Conservation (phyloP, 2,113 vertebrate genomes). For the Aspidoscelis tigris region DNA sequence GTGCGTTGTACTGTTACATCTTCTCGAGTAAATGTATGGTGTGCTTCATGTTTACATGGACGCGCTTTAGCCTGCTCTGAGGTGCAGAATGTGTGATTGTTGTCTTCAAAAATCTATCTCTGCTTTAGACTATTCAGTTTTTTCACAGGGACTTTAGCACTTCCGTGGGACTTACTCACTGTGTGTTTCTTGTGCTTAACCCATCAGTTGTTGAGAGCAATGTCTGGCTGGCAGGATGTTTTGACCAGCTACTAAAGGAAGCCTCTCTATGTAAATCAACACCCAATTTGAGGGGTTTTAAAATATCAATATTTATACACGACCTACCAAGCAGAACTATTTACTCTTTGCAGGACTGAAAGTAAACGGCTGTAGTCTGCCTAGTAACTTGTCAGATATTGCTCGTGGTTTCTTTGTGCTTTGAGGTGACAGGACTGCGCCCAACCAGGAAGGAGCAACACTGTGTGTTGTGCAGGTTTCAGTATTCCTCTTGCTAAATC, state of each 20-base stretch:
- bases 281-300: too few relatives aligned
- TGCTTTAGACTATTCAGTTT: not conserved
- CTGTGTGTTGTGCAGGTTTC: too few relatives aligned
- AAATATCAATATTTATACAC: too few relatives aligned
- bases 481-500: too few relatives aligned
- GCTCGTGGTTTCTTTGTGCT: not conserved
- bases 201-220: not conserved
- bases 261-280: too few relatives aligned
- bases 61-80: not conserved
- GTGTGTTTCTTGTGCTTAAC: not conserved
- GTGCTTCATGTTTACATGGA: not conserved
- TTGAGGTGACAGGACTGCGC: not conserved
- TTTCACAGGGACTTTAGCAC: not conserved
- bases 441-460: not conserved
- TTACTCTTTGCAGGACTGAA: too few relatives aligned
- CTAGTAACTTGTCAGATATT: too few relatives aligned
- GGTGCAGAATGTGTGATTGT: too few relatives aligned
- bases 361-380: too few relatives aligned
- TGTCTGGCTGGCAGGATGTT: not conserved
- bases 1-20: not conserved
- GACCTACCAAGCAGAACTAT: too few relatives aligned
- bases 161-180: not conserved
- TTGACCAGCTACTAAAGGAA: not conserved
- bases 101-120: not conserved
- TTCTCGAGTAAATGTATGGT: not conserved